Evolutionary conservation across 2,888 invertebrate genomes (phyloP).

Genomic region (Monoplex corrugatus): DNA sequence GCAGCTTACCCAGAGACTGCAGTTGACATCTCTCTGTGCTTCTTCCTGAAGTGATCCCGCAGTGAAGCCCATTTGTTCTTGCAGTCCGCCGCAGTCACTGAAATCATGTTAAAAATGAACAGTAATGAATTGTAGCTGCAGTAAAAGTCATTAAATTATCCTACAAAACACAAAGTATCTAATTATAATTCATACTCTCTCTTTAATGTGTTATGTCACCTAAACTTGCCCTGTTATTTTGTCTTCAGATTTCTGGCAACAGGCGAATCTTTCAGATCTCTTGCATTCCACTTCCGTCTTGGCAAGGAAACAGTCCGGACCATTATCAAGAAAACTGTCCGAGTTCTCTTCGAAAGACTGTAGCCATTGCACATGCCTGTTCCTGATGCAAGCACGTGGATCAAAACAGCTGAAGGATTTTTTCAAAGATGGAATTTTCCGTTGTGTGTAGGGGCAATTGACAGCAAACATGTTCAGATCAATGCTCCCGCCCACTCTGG

Average conservation of each 20-base stretch:
- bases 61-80: background rate
- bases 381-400: constrained; percentile 19
- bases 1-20: background rate
- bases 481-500: constrained; percentile 2
- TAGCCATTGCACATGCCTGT: constrained; percentile 15
- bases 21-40: background rate
- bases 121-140: constrained; percentile 13
- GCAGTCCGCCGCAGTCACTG: too few species aligned
- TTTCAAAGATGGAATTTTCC: constrained; percentile 28
- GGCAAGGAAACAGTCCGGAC: constrained; percentile 24
- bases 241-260: constrained; percentile 23
- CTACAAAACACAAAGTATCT: constrained; percentile 17
- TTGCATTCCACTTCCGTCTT: constrained; percentile 34
- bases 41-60: constrained; percentile 18
- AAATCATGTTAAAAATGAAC: background rate
- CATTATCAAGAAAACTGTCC: constrained; percentile 25
- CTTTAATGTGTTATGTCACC: constrained; percentile 15
- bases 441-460: constrained; percentile 19
- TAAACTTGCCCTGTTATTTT: background rate
- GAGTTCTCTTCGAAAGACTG: constrained; percentile 19
- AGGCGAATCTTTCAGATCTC: constrained; percentile 23
- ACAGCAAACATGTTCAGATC: background rate
- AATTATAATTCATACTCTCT: constrained; percentile 20
- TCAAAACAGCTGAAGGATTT: constrained; percentile 26
- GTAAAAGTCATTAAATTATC: background rate